These are phyloP conservation scores for Orycteropus afer DNA, from an alignment of 2,113 vertebrate genomes.

Conservation along the genomic window DNA sequence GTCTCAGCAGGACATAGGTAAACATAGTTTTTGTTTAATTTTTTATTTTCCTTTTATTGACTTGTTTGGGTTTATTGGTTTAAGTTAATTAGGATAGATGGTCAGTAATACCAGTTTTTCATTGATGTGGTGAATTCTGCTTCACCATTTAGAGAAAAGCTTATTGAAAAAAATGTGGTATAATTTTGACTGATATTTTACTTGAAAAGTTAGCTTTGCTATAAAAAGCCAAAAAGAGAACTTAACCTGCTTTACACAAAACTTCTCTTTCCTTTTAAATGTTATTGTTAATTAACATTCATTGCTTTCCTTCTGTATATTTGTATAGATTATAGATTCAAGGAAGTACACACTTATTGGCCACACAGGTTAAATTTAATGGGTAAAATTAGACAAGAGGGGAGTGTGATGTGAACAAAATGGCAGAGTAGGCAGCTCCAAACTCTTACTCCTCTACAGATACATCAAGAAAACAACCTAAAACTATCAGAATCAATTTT, in stretches of 20 bases:
- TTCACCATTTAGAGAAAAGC: neutral
- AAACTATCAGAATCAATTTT: too few relatives aligned
- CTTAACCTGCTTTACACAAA: neutral
- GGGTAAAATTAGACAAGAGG: neutral
- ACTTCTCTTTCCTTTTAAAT: neutral
- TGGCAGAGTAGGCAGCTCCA: too few relatives aligned
- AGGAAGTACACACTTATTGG: neutral
- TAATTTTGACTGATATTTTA: neutral
- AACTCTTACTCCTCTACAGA: too few relatives aligned
- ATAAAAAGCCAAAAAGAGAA: neutral
- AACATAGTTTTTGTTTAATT: neutral
- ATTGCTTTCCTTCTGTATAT: neutral
- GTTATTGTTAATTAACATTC: neutral
- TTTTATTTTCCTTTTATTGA: neutral
- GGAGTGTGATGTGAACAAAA: too few relatives aligned
- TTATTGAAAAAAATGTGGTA: too few relatives aligned
- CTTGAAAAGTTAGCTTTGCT: neutral
- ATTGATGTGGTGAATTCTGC: neutral
- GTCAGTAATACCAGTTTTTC: neutral
- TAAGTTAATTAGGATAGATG: neutral
- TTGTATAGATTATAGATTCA: neutral
- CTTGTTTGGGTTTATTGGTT: neutral
- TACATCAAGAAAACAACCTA: too few relatives aligned
- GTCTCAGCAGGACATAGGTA: slow-evolving; percentile 95
- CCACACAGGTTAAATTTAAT: neutral